Evolutionary conservation across 2,113 vertebrate genomes (phyloP).

Genomic region (Tamias sibiricus): DNA sequence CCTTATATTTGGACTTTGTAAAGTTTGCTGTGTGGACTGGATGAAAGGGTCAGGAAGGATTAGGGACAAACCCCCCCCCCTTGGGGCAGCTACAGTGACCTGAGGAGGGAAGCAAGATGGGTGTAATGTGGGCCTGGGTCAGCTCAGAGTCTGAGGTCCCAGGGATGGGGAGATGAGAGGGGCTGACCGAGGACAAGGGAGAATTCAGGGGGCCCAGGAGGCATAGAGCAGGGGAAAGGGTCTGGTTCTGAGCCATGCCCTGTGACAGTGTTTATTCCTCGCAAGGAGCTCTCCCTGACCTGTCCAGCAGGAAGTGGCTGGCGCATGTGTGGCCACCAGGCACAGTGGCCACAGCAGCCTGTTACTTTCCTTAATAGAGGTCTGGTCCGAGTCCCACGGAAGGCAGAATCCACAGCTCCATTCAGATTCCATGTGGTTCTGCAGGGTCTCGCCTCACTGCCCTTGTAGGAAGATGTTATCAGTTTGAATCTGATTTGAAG

Average conservation of each 20-base stretch:
- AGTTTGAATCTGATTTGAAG: constrained; percentile 46
- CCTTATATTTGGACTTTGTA: constrained; percentile 35
- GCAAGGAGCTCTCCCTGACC: background rate
- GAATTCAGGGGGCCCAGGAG: background rate
- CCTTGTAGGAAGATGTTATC: constrained; percentile 24
- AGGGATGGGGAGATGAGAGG: background rate
- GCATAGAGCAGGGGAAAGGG: background rate
- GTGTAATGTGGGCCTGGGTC: too few species aligned
- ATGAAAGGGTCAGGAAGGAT: background rate
- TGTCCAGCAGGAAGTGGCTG: background rate
- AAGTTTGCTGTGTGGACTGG: background rate
- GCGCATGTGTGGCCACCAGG: background rate
- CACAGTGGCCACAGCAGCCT: background rate
- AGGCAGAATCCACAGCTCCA: background rate
- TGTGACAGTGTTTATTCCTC: background rate
- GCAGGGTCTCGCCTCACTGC: background rate
- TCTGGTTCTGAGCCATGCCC: background rate
- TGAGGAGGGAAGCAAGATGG: background rate
- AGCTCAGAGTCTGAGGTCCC: background rate
- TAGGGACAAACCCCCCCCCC: background rate
- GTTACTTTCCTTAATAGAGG: background rate
- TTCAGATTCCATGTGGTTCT: background rate
- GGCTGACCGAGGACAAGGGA: background rate
- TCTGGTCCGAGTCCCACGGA: background rate
- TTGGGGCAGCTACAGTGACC: background rate